Base-by-base conservation (phyloP, 2,888 invertebrate species). In the Girardia tigrina region DNA sequence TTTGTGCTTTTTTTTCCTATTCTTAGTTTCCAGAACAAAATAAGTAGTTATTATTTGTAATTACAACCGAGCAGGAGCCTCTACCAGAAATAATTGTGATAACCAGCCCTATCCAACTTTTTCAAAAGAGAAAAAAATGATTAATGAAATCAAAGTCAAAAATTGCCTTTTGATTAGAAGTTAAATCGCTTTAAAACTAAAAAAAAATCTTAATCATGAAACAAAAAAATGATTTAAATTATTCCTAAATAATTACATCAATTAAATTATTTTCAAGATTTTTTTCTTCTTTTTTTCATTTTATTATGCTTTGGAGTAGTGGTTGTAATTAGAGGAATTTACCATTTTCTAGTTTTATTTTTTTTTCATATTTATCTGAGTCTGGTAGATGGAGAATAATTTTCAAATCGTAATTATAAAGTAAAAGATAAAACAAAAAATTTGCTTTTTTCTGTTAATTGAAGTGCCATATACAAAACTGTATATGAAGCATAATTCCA, bases 31-130 rank as follows among this genome's bases (percentile, higher is more conserved):
- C 56, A 56, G 56, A 56, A 16, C 2, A 8, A 56, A 56, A 56
- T 56, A 56, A 56, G 56, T 56, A 56, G 56, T 56, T 56, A 56
- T 56, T 56, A 56, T 56, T 56, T 56, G 56, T 56, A 56, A 56
- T 56, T 56, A 56, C 23, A 56, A 20, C 56, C n/a, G 23, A 20
- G 56, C 56, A 56, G 56, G 56, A 56, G 56, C 56, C 23, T 56
- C 56, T 56, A 56, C 56, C 56, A 56, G 56, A 56, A 56, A 56
- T 56, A 56, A 56, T 56, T 56, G 56, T 56, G 56, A 56, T 56
- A n/a, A 56, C 56, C 56, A 56, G 56, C 56, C n/a, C 56, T 56
- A 56, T 56, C 56, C 56, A 56, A 56, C 56, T 56, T 56, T 56
- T 56, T 56, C 56, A 56, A 56, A 56, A n/a, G 23, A 56, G 56